Percentiles rank a stretch among this genome's conserved stretches.
Evolutionary conservation across 2,113 vertebrate species (phyloP).

Genomic region (Malurus melanocephalus): DNA sequence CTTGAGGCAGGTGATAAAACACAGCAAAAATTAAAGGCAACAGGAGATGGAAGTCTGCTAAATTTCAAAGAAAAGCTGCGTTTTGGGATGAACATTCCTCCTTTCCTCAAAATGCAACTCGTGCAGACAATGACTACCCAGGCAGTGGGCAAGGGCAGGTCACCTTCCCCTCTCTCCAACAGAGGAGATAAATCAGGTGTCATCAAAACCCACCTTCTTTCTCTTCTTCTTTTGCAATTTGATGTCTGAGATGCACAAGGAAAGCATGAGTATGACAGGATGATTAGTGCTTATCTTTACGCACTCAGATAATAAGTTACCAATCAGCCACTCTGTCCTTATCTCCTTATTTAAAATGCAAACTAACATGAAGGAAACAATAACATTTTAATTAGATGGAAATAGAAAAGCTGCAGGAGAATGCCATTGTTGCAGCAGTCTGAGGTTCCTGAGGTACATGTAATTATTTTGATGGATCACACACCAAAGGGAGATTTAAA

Average conservation of each 20-base stretch:
- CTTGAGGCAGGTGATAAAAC: background rate
- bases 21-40: background rate
- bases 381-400: conserved; percentile 46
- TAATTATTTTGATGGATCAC: conserved; percentile 5
- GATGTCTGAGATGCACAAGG: background rate
- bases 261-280: background rate
- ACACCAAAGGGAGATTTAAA: background rate
- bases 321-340: background rate
- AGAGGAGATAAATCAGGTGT: background rate
- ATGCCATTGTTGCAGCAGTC: background rate
- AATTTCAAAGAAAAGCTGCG: background rate
- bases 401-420: conserved; percentile 1
- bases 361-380: background rate
- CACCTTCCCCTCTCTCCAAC: background rate
- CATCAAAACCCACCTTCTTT: background rate
- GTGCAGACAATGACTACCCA: background rate
- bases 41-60: background rate
- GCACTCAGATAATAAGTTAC: background rate
- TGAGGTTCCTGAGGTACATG: background rate
- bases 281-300: conserved; percentile 28
- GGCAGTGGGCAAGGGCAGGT: background rate
- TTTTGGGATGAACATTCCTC: background rate
- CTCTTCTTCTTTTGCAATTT: background rate
- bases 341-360: conserved; percentile 7
- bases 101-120: background rate